Conservation (phyloP, 2,113 vertebrate species). For the Etheostoma cragini region DNA sequence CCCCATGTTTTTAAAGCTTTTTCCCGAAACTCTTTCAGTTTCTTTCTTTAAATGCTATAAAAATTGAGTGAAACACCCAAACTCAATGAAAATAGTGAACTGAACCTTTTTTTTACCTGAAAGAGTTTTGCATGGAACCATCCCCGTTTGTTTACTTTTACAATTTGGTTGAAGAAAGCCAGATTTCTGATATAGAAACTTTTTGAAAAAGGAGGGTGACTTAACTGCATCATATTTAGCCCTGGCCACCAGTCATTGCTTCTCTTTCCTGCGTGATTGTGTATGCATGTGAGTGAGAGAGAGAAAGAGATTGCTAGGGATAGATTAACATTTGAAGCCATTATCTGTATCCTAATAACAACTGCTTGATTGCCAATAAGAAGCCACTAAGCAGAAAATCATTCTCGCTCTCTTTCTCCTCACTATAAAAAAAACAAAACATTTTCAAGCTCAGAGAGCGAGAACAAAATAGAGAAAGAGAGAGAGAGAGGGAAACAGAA, state of each 20-base stretch:
- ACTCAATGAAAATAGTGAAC: too few relatives aligned
- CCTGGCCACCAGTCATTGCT: neutral
- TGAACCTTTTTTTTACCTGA: too few relatives aligned
- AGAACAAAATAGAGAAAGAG: conserved; percentile 13
- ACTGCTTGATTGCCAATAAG: conserved; percentile 46
- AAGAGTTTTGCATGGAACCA: too few relatives aligned
- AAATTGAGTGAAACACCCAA: too few relatives aligned
- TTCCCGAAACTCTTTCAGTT: too few relatives aligned
- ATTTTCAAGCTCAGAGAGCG: conserved; percentile 20
- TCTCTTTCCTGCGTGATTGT: neutral
- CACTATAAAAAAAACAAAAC: conserved; percentile 4
- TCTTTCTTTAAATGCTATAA: too few relatives aligned
- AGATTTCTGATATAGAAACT: too few relatives aligned
- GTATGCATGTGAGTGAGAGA: neutral
- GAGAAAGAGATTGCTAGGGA: conserved; percentile 1
- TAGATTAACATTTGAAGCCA: conserved; percentile 41
- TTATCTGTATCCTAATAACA: conserved; percentile 46
- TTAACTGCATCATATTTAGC: neutral
- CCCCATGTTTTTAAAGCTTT: too few relatives aligned
- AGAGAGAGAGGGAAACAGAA: neutral
- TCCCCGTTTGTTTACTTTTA: too few relatives aligned
- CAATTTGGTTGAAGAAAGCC: too few relatives aligned
- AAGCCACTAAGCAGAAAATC: conserved; percentile 60
- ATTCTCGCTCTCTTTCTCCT: conserved; percentile 19
- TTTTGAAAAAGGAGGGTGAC: too few relatives aligned